A percentile compares a stretch with the other conserved stretches of the same genome.
These are phyloP conservation scores for Eurystomus gularis DNA, from an alignment of 2,113 vertebrate genomes.

Conservation along the genomic window DNA sequence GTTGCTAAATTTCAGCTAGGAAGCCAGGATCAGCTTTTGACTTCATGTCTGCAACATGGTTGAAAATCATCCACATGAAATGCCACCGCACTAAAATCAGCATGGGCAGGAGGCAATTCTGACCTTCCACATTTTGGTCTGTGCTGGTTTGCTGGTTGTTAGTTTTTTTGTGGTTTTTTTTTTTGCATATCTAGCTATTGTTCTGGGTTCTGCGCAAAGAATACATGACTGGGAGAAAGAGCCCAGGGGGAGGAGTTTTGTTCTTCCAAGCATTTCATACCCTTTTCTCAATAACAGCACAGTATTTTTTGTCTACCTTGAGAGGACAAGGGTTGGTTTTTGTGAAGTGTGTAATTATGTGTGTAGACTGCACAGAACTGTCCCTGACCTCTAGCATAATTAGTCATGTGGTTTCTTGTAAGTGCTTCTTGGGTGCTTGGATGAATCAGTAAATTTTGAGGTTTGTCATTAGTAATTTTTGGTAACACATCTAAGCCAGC, in stretches of 20 bases:
- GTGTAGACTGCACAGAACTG: not conserved
- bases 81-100: not conserved
- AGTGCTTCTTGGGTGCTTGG: not conserved
- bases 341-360: not conserved
- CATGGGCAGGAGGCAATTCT: not conserved
- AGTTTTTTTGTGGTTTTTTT: too few species aligned
- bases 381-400: slow-evolving; percentile 1
- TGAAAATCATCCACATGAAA: not conserved
- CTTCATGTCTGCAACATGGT: not conserved
- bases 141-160: not conserved
- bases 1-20: not conserved
- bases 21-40: not conserved
- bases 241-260: not conserved
- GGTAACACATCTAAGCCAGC: not conserved
- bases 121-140: not conserved
- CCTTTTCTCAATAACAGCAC: not conserved
- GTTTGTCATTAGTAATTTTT: not conserved
- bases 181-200: not conserved
- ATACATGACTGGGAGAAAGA: not conserved
- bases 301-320: not conserved
- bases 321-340: not conserved
- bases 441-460: slow-evolving; percentile 10
- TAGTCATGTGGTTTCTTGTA: slow-evolving; percentile 17
- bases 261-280: not conserved
- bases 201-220: not conserved